Conservation (phyloP, 2,113 vertebrate genomes). For the Axis porcinus region DNA sequence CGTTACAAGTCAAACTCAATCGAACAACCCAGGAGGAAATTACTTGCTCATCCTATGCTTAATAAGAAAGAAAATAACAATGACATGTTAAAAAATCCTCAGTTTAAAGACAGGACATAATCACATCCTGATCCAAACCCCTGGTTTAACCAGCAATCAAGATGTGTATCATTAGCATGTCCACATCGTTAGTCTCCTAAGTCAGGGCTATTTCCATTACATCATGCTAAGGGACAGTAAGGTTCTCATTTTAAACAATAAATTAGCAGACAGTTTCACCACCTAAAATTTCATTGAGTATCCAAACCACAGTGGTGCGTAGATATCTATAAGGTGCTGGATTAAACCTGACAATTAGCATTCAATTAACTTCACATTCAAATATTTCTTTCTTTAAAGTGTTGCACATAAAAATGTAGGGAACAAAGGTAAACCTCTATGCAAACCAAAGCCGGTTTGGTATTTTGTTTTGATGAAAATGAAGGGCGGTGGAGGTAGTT, state of each 20-base stretch:
- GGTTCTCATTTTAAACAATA: not conserved
- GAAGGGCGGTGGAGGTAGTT: not conserved
- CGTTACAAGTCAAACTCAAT: not conserved
- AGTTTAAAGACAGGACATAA: not conserved
- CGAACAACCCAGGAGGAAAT: not conserved
- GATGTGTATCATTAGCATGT: not conserved
- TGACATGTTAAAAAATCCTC: not conserved
- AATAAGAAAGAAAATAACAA: not conserved
- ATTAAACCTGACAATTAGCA: not conserved
- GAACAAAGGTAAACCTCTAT: not conserved
- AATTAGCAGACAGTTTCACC: not conserved
- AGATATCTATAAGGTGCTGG: not conserved
- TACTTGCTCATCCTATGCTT: not conserved
- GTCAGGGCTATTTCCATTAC: not conserved
- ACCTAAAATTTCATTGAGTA: not conserved
- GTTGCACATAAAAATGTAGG: not conserved
- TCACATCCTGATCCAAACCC: not conserved
- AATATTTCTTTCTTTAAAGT: not conserved
- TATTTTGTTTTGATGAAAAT: slow-evolving; percentile 52
- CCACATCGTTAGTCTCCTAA: not conserved
- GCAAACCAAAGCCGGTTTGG: not conserved
- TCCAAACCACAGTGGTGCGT: not conserved
- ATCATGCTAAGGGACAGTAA: not conserved
- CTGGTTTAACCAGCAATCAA: not conserved
- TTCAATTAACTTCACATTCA: not conserved